These are phyloP conservation scores for Trinectes maculatus DNA, from an alignment of 2,113 vertebrate species.

Conservation along the genomic window DNA sequence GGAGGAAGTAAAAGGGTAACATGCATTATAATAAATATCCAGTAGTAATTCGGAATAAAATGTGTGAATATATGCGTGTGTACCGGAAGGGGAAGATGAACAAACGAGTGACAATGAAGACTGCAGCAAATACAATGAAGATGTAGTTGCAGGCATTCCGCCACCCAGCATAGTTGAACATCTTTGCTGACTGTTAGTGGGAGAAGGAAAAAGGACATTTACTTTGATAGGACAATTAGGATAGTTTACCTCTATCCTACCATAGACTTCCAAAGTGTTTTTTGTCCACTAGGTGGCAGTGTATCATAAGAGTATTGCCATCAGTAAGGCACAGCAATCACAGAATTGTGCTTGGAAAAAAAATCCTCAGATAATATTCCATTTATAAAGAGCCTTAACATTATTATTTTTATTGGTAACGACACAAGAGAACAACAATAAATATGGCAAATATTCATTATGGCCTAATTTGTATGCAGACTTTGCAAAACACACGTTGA, in stretches of 20 bases:
- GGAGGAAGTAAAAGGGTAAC: neutral
- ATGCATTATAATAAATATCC: neutral
- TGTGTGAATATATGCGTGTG: constrained; percentile 9
- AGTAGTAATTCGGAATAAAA: neutral
- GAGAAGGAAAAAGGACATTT: constrained; percentile 12
- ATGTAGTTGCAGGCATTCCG: constrained; percentile 92
- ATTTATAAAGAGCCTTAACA: neutral
- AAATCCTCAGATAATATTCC: neutral
- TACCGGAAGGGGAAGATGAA: constrained; percentile 95
- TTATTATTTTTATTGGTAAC: neutral
- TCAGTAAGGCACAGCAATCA: neutral
- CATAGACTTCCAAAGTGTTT: neutral
- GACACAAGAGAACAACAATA: neutral
- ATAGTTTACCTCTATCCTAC: neutral
- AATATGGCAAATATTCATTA: neutral
- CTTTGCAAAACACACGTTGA: no score
- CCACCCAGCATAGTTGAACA: constrained; percentile 98
- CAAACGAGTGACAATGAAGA: constrained; percentile 92
- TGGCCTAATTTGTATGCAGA: neutral
- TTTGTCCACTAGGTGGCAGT: constrained; percentile 66
- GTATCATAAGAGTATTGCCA: neutral
- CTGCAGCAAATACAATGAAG: constrained; percentile 90
- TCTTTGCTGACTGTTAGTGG: constrained; percentile 90
- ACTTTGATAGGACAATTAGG: neutral
- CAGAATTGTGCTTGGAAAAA: neutral